These are phyloP conservation scores for Onychorhynchus coronatus DNA, from an alignment of 2,113 vertebrate species.

Conservation along the genomic window DNA sequence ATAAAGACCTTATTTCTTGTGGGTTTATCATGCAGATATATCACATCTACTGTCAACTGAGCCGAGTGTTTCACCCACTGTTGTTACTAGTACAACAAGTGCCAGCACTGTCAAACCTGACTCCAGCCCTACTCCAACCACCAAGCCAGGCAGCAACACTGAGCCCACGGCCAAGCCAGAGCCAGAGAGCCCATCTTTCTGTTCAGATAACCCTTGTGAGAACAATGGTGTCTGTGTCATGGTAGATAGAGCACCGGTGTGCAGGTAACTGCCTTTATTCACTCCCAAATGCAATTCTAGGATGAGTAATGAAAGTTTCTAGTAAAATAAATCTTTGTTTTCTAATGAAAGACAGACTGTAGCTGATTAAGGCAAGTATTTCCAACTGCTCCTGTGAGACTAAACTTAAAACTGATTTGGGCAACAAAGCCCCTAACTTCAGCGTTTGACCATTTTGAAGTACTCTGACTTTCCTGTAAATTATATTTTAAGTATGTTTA, in stretches of 20 bases:
- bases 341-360: not conserved
- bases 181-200: not conserved
- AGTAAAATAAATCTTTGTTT: not conserved
- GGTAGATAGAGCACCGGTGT: slow-evolving; percentile 26
- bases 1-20: not conserved
- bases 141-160: not conserved
- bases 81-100: not conserved
- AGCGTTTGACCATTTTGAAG: not conserved
- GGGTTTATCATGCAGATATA: slow-evolving; percentile 72
- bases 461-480: not conserved
- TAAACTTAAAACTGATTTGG: not conserved
- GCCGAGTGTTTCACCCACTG: not conserved
- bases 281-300: not conserved
- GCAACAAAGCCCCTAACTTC: not conserved
- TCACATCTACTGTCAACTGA: slow-evolving; percentile 75
- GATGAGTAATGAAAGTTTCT: not conserved
- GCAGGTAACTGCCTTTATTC: slow-evolving; percentile 78
- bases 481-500: not conserved
- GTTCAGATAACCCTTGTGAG: slow-evolving; percentile 72
- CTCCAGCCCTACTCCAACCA: not conserved
- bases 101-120: not conserved
- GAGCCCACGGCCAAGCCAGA: not conserved
- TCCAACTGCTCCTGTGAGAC: not conserved
- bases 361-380: not conserved
- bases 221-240: slow-evolving; percentile 81